Conservation (phyloP, 2,113 vertebrate species). For the Oceanodroma tethys region DNA sequence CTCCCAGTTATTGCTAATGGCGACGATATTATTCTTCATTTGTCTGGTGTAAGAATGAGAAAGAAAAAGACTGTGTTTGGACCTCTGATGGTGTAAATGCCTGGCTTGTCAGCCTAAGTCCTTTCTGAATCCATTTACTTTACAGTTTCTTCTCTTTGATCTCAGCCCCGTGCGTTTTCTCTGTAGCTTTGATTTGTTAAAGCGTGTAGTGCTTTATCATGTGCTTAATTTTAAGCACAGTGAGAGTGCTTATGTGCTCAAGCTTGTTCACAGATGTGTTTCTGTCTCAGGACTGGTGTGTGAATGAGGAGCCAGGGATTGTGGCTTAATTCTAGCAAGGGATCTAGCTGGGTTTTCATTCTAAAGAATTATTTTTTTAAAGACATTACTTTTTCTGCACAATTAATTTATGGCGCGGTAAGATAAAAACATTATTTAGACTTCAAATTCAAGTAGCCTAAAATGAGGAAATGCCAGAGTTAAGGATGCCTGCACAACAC, state of each 20-base stretch:
- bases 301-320: neutral
- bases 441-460: neutral
- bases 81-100: neutral
- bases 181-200: neutral
- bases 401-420: rapidly evolving
- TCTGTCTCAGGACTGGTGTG: neutral
- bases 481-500: neutral
- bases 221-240: neutral
- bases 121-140: neutral
- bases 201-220: neutral
- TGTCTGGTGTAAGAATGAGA: neutral
- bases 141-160: neutral
- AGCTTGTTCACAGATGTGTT: neutral
- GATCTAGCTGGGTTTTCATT: neutral
- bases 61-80: neutral
- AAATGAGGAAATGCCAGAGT: neutral
- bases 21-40: neutral
- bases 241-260: neutral
- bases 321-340: neutral
- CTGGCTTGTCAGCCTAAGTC: neutral
- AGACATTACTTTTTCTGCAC: neutral
- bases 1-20: neutral
- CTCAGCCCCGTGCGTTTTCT: neutral
- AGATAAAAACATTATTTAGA: neutral
- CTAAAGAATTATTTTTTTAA: neutral